phyloP scores from a whole-genome alignment of 2,113 vertebrate species.

The Grantiella picta region DNA sequence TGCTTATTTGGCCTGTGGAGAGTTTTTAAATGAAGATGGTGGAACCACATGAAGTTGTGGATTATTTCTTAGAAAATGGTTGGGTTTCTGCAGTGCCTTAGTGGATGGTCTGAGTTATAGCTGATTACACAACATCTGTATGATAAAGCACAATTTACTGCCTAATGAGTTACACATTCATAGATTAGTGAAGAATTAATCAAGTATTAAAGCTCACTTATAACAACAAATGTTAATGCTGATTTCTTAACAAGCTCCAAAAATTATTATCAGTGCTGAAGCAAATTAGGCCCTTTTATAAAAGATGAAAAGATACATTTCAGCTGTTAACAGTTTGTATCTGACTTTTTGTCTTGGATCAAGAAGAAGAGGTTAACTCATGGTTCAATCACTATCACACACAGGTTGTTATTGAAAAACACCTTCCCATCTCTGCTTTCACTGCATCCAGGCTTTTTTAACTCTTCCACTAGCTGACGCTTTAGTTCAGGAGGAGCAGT shows the following conservation, averaged over 20 bases:
- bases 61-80: background rate
- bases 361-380: constrained; percentile 7
- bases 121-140: background rate
- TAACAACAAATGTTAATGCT: background rate
- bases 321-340: background rate
- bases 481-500: constrained; percentile 81
- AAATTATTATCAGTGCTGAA: background rate
- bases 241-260: background rate
- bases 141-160: background rate
- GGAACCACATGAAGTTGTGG: background rate
- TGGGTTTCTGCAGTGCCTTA: background rate
- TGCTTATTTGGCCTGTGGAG: background rate
- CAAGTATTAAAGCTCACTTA: background rate
- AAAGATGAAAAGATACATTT: background rate
- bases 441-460: constrained; percentile 82
- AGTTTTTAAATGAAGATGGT: background rate
- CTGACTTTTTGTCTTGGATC: background rate
- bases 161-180: background rate
- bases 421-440: constrained; percentile 76
- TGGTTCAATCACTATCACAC: constrained; percentile 76
- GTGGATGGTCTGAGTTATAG: background rate
- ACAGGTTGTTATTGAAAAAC: constrained; percentile 84
- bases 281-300: background rate
- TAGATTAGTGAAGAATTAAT: background rate
- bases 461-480: constrained; percentile 74